phyloP scores from a whole-genome alignment of 2,797 vertebrate genomes.

The Cheirogaleus major region DNA sequence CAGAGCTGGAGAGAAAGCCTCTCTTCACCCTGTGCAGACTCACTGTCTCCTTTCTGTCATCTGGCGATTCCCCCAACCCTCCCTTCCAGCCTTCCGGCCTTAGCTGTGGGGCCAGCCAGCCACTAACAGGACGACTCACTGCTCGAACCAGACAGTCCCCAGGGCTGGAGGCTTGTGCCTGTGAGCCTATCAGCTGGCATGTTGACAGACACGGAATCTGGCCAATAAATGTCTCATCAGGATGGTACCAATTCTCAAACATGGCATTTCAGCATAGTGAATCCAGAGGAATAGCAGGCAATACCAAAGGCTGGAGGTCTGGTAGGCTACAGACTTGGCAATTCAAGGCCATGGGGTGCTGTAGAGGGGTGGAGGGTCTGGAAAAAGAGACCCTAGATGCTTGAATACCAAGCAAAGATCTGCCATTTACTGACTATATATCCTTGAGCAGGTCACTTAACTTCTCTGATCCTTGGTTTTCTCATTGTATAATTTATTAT shows the following conservation, averaged over 20 bases:
- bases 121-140: slow-evolving; percentile 65
- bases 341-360: neutral
- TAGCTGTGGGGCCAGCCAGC: slow-evolving; percentile 76
- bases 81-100: slow-evolving; percentile 75
- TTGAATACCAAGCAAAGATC: neutral
- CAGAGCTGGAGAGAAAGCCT: slow-evolving; percentile 75
- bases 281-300: neutral
- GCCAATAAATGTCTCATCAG: slow-evolving; percentile 73
- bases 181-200: slow-evolving; percentile 77
- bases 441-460: neutral
- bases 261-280: slow-evolving; percentile 10
- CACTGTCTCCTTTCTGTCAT: slow-evolving; percentile 79
- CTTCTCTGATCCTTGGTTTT: slow-evolving; percentile 32
- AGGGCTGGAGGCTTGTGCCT: slow-evolving; percentile 76
- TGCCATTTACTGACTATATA: neutral
- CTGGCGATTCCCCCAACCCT: slow-evolving; percentile 65
- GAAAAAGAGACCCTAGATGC: neutral
- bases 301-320: neutral
- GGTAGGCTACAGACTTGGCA: neutral
- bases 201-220: slow-evolving; percentile 72
- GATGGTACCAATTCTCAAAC: slow-evolving; percentile 62
- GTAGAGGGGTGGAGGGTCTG: neutral
- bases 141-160: slow-evolving; percentile 79
- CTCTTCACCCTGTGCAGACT: slow-evolving; percentile 73
- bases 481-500: neutral